These are phyloP conservation scores for Mirza zaza DNA, from an alignment of 2,113 vertebrate species.

Conservation along the genomic window DNA sequence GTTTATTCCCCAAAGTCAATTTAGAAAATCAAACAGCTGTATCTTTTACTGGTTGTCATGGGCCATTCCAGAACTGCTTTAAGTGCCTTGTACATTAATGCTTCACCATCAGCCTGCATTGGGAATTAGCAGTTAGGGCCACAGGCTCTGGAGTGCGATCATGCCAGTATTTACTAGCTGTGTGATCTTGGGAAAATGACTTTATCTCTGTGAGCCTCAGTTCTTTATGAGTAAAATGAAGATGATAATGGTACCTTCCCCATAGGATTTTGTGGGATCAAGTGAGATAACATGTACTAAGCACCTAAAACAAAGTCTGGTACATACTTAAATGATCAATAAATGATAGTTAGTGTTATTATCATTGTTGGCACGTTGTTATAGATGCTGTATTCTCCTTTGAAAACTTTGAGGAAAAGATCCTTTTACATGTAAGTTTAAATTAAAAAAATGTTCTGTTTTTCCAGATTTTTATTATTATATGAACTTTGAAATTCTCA, in stretches of 20 bases:
- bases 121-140: neutral
- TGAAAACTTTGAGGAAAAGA: neutral
- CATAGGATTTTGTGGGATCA: neutral
- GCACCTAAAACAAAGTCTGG: too few species aligned
- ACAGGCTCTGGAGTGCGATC: neutral
- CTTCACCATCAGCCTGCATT: neutral
- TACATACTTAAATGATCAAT: neutral
- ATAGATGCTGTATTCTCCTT: neutral
- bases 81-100: neutral
- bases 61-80: neutral
- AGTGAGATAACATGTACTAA: neutral
- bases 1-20: neutral
- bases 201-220: neutral
- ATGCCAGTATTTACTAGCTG: neutral
- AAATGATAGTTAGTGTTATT: neutral
- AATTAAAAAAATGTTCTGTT: neutral
- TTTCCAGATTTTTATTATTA: neutral
- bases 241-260: neutral
- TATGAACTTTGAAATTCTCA: neutral
- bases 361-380: neutral
- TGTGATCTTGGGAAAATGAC: neutral
- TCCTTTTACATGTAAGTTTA: neutral
- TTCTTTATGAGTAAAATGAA: neutral
- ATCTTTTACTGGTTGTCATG: neutral
- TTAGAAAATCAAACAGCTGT: neutral